Base-by-base conservation (phyloP, 2,113 vertebrate species). In the Caloenas nicobarica region DNA sequence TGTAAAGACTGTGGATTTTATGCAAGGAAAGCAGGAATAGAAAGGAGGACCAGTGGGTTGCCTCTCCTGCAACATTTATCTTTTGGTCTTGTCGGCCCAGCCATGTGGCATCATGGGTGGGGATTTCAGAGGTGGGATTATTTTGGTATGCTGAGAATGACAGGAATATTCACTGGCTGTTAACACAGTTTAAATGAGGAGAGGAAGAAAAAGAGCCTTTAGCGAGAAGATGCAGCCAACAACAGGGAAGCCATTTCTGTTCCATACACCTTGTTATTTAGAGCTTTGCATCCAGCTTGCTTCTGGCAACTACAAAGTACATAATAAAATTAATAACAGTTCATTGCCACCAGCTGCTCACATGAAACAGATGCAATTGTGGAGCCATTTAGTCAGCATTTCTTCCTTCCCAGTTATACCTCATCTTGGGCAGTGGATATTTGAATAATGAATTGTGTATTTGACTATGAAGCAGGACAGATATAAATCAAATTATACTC, bases 281-380 rank as follows among this genome's bases (percentile, higher is more conserved):
- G 86, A 89, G 78, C 25, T 94, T 88, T 92, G 44, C 18, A 5
- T 77, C 86, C 68, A 81, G 0, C 70, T 96, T 83, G 68, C 88
- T 95, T 92, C 65, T 94, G 91, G 88, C 91, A 91, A 84, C 74
- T 93, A 90, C 93, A 89, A 96, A 95, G 86, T 81, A 86, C 80
- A 89, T 94, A 97, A 97, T 93, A 95, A 95, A 97, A 97, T 98
- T 97, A 97, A 93, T 97, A 95, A 97, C 91, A 95, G 94, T 91
- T 95, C 96, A 92, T 87, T 96, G 91, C 83, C 92, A 93, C 96
- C 97, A 97, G 96, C 91, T 97, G 95, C 91, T 97, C 83, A 81
- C 89, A 92, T 93, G 83, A 93, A 96, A 88, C 88, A 95, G 74
- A 84, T 89, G 85, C 66, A 94, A 46, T 84, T 81, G 81, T 90